Evolutionary conservation across 2,113 vertebrate species (phyloP).

Genomic region (Cyrtonyx montezumae): DNA sequence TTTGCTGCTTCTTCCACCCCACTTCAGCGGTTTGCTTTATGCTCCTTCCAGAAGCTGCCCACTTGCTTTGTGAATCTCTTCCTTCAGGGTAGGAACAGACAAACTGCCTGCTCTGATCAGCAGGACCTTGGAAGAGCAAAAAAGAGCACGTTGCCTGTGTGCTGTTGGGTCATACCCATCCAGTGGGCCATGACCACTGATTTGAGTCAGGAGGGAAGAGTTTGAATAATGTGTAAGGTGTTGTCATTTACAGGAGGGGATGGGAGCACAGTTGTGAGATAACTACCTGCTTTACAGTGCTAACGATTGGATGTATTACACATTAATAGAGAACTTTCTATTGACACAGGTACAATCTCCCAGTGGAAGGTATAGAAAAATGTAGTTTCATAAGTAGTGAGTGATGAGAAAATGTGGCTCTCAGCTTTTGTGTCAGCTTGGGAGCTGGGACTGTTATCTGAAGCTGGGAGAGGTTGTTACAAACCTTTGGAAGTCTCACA

Average conservation of each 20-base stretch:
- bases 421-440: neutral
- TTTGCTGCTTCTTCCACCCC: neutral
- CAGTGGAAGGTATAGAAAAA: neutral
- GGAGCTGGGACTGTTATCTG: rapidly evolving
- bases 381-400: neutral
- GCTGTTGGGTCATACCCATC: neutral
- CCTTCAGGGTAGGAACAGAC: neutral
- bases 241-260: neutral
- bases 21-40: neutral
- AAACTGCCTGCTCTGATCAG: neutral
- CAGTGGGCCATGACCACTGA: neutral
- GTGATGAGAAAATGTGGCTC: neutral
- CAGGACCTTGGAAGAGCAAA: neutral
- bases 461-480: neutral
- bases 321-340: conserved; percentile 10
- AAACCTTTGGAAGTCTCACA: neutral
- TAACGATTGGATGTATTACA: conserved; percentile 23
- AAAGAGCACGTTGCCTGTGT: neutral
- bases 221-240: neutral
- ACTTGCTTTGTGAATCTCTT: neutral
- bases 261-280: neutral
- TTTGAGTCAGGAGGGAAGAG: neutral
- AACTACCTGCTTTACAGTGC: conserved; percentile 2
- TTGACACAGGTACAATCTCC: neutral
- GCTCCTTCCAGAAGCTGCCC: neutral